Conservation (phyloP, 2,888 invertebrate genomes). For the Bombylius discolor region DNA sequence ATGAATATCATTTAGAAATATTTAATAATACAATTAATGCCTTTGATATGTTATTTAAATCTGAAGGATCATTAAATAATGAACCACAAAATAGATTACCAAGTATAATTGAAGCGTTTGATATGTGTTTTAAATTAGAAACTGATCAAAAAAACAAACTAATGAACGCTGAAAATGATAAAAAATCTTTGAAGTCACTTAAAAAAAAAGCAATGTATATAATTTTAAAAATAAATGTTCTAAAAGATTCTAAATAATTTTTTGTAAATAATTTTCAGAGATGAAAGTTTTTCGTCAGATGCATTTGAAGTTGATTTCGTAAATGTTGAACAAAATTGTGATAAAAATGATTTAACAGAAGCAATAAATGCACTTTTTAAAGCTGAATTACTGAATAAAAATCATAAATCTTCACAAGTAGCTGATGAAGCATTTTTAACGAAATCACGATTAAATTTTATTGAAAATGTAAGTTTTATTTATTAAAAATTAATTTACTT, state of each 20-base stretch:
- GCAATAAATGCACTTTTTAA: slow-evolving; percentile 9
- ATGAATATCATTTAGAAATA: slow-evolving; percentile 9
- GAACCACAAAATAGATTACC: slow-evolving; percentile 1
- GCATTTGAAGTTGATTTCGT: slow-evolving; percentile 8
- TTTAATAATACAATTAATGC: slow-evolving; percentile 11
- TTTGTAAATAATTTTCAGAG: not conserved
- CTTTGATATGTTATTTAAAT: slow-evolving; percentile 4
- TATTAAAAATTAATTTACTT: too few species aligned
- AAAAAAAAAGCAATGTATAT: too few species aligned
- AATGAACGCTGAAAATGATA: too few species aligned
- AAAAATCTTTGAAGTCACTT: too few species aligned
- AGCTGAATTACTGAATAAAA: slow-evolving; percentile 11
- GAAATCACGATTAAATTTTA: slow-evolving; percentile 8
- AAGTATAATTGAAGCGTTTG: slow-evolving; percentile 11
- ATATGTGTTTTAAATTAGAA: slow-evolving; percentile 5
- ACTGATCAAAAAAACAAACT: slow-evolving; percentile 3
- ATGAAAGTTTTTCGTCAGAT: slow-evolving; percentile 9
- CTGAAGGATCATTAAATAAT: not conserved
- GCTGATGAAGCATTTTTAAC: slow-evolving; percentile 9
- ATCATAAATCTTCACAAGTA: slow-evolving; percentile 9
- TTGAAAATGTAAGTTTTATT: slow-evolving; percentile 6
- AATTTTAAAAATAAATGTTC: too few species aligned
- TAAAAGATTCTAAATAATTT: too few species aligned
- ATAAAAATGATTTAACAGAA: slow-evolving; percentile 6
- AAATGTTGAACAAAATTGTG: slow-evolving; percentile 3